Evolutionary conservation across 2,113 vertebrate species (phyloP).

Genomic region (Rissa tridactyla): DNA sequence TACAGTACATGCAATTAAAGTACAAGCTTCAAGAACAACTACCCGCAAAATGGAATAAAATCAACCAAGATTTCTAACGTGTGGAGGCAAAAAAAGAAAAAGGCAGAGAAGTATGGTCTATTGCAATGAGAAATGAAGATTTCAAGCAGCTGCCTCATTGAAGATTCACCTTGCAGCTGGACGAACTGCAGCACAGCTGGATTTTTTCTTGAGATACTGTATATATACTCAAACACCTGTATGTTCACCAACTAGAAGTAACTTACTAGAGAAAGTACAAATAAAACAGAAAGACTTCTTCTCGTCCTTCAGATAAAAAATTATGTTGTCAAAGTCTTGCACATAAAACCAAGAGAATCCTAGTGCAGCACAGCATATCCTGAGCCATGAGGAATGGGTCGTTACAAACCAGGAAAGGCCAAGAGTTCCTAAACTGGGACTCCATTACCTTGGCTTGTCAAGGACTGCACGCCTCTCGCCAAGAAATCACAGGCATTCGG

Average conservation of each 20-base stretch:
- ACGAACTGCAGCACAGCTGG: slow-evolving; percentile 34
- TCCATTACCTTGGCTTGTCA: not conserved
- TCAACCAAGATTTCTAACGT: not conserved
- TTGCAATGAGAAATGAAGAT: slow-evolving; percentile 2
- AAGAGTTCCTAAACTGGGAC: not conserved
- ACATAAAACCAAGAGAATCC: not conserved
- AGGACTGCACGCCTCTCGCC: not conserved
- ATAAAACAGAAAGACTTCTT: not conserved
- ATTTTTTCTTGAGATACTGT: not conserved
- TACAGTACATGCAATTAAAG: not conserved
- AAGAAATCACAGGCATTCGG: not conserved
- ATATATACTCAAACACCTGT: not conserved
- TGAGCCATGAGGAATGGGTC: not conserved
- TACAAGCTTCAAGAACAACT: not conserved
- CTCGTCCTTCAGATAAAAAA: not conserved
- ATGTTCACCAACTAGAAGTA: not conserved
- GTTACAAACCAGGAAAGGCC: not conserved
- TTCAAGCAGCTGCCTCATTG: not conserved
- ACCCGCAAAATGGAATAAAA: not conserved
- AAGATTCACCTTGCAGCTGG: not conserved
- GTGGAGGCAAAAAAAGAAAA: not conserved
- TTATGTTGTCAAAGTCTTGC: not conserved
- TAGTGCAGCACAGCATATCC: not conserved
- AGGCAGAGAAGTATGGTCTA: not conserved
- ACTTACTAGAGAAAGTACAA: not conserved